A percentile compares a stretch with the other conserved stretches of the same genome.
Conservation (phyloP, 2,888 invertebrate species). For the Atethmia centrago region DNA sequence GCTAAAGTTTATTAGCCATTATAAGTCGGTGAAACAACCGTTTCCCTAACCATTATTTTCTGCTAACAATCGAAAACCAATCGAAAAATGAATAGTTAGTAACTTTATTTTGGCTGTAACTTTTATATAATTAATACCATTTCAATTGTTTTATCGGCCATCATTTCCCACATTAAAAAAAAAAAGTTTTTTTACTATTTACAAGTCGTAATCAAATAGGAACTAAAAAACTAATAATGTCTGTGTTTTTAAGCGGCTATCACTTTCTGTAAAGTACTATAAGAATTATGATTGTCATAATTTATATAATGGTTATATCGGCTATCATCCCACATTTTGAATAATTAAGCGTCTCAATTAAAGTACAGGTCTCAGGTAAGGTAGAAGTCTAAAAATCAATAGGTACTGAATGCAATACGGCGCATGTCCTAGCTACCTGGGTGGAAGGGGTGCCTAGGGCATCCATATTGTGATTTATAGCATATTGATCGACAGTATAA, state of each 20-base stretch:
- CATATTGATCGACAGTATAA: conserved; percentile 45
- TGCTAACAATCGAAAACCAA: not conserved
- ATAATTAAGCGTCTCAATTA: conserved; percentile 9
- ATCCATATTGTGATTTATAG: conserved; percentile 46
- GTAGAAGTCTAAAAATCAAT: conserved; percentile 36
- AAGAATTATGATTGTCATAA: too few species aligned
- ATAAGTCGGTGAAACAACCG: not conserved
- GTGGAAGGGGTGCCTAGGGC: conserved; percentile 38
- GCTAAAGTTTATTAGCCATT: not conserved
- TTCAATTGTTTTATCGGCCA: not conserved
- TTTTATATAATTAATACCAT: not conserved
- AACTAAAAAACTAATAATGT: too few species aligned
- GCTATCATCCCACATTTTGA: not conserved
- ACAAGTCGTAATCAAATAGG: too few species aligned
- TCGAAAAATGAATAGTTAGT: not conserved
- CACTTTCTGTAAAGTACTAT: not conserved
- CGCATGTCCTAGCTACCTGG: conserved; percentile 54
- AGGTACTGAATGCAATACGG: conserved; percentile 21
- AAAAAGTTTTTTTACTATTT: too few species aligned
- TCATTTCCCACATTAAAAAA: not conserved
- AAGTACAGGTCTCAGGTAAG: not conserved
- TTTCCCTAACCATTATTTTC: not conserved
- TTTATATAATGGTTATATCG: not conserved
- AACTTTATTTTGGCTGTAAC: not conserved
- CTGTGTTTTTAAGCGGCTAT: not conserved